phyloP scores from a whole-genome alignment of 1,140 invertebrate genomes.

The Camponotus floridanus region DNA sequence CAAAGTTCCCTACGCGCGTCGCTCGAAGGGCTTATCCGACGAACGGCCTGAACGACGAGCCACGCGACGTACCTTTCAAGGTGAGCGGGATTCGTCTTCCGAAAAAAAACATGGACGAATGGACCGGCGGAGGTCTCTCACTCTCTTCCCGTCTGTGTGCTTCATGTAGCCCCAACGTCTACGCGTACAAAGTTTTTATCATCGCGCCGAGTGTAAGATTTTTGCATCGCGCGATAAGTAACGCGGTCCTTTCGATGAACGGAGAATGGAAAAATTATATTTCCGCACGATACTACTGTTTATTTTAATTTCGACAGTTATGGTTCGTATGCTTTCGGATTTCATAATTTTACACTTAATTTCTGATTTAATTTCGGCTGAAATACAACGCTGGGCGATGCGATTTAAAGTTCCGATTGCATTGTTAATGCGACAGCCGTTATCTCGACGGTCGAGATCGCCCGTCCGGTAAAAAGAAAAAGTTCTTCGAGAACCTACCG shows the following conservation, averaged over 20 bases:
- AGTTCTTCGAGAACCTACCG: constrained; percentile 30
- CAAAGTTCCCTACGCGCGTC: constrained; percentile 64
- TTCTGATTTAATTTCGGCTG: constrained; percentile 41
- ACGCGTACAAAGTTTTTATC: constrained; percentile 34
- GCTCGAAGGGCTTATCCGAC: constrained; percentile 71
- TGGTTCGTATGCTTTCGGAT: constrained; percentile 8
- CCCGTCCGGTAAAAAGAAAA: constrained; percentile 54
- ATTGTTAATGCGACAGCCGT: constrained; percentile 62
- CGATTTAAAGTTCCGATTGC: constrained; percentile 55
- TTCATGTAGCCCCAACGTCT: constrained; percentile 50
- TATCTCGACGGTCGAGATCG: constrained; percentile 57
- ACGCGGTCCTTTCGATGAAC: not conserved
- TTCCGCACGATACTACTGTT: not conserved
- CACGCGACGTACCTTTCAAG: constrained; percentile 77
- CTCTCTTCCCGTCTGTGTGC: constrained; percentile 18
- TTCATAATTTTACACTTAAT: not conserved
- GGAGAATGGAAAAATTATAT: not conserved
- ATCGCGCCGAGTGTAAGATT: constrained; percentile 36
- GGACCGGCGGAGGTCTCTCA: constrained; percentile 63
- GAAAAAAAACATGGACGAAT: constrained; percentile 70
- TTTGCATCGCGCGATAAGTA: not conserved
- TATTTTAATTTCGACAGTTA: not conserved
- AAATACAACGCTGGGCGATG: constrained; percentile 12
- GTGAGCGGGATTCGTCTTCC: constrained; percentile 77
- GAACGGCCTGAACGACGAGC: constrained; percentile 67